Base-by-base conservation (phyloP, 2,113 vertebrate species). In the Cromileptes altivelis region DNA sequence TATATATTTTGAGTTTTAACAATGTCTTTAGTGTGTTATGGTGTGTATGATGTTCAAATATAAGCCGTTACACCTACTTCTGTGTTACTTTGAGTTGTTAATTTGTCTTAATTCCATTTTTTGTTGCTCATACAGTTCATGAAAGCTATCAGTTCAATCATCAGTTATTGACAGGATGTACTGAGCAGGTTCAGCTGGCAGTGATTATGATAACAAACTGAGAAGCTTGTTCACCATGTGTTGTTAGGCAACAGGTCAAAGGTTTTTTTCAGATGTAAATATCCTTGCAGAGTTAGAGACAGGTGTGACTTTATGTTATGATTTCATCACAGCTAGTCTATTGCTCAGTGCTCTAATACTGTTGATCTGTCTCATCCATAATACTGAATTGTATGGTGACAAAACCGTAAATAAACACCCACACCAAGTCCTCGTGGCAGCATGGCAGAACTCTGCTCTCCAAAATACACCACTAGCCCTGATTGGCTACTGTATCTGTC, bases 401-500 rank as follows among this genome's bases (percentile, higher is more conserved):
- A 50, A 58, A 40, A 47, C 13, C 7, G 15, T 33, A 15, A 6
- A 40, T 2, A 17, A 23, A 47, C 12, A 67, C 7, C 12, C 23
- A 30, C 2, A 9, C 0, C 14, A 9, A 61, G 58, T 52, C 45
- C 53, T 69, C 11, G 4, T 45, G 33, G 33, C 33, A 49, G 14
- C 13, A 14, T 64, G 27, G 37, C 52, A 52, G 21, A 56, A 18
- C 3, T 19, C 33, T 73, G 1, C 8, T 17, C 2, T 14, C 65
- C 45, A 13, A 52, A 82, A 82, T 33, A 60, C 18, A 61, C 6
- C 2, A n/a, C 15, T 18, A 2, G 21, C 5, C 14, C 33, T 72
- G 52, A 75, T 81, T 84, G 77, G 77, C 37, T 56, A 25, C 40
- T 68, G n/a, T 12, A 64, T 11, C 25, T 75, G 18, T 19, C 78